Conservation (phyloP, 2,113 vertebrate genomes). For the Phyllostomus hastatus region DNA sequence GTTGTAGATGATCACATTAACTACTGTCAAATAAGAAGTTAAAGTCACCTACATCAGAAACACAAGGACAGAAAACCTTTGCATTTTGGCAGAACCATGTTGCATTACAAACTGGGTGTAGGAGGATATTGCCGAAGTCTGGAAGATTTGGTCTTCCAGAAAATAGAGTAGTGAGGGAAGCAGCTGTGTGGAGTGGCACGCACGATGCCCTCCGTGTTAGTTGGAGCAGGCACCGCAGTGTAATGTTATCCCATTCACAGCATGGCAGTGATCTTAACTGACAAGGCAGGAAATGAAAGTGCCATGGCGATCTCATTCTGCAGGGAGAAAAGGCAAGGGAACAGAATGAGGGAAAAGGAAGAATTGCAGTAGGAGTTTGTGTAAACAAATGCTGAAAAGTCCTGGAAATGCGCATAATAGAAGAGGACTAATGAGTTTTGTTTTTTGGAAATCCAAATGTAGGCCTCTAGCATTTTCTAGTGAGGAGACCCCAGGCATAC, state of each 20-base stretch:
- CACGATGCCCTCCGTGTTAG: conserved; percentile 25
- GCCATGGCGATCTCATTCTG: conserved; percentile 39
- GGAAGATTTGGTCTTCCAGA: conserved; percentile 52
- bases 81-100: conserved; percentile 31
- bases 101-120: background rate
- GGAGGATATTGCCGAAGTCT: conserved; percentile 16
- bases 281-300: conserved; percentile 72
- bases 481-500: background rate
- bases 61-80: conserved; percentile 32
- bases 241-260: conserved; percentile 47
- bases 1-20: conserved; percentile 22
- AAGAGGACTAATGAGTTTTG: background rate
- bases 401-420: background rate
- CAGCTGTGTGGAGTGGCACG: conserved; percentile 25
- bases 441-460: conserved; percentile 31
- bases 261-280: conserved; percentile 56
- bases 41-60: background rate
- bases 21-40: conserved; percentile 32
- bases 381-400: background rate
- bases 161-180: conserved; percentile 3
- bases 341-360: conserved; percentile 16
- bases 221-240: background rate
- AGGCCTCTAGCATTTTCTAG: conserved; percentile 27
- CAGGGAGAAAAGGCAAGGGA: conserved; percentile 31
- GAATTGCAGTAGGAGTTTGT: background rate